Evolutionary conservation across 2,888 invertebrate species (phyloP), one percentile per base, ranked within the genome.

Genomic region (Xanthorhoe designata): DNA sequence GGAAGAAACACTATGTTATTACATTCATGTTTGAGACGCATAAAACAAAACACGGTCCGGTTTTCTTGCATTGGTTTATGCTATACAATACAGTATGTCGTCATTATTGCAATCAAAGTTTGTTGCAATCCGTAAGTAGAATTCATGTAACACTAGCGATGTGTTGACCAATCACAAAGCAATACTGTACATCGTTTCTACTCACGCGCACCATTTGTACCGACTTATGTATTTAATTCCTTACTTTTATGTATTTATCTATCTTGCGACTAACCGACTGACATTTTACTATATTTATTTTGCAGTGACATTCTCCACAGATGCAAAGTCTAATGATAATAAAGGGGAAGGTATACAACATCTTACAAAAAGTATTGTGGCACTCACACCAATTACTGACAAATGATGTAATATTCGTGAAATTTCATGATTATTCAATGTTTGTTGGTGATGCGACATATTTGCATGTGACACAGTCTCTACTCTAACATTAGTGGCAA

Each of bases 301-400:
- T 92, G 88, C 90, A 82, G 91, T 92, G 85, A 91, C 90, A 76
- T 92, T 92, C 85, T 90, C 90, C 80, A 84, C 86, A 77, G 91
- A 90, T 78, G 87, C 88, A 70, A 88, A 86, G 81, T 74, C 79
- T 79, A 86, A 79, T 76, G 80, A 81, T 87, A 81, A 80, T 86
- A 81, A 78, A 78, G 80, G 75, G 75, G 84, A 85, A 89, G 89
- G 89, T 89, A 90, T 83, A 65, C 71, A 24, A 24, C 24, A 24
- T 77, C 52, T 29, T 18, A 42, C 17, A 58, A 49, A 42, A 76
- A 66, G 73, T 81, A 75, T 71, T 69, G 57, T 55, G 61, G 67
- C 70, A 35, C 50, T 50, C 59, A 32, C 53, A 62, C 49, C 29
- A 17, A 24, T 29, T 61, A 45, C 53, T 53, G 45, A 47, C 45